Base-by-base conservation (phyloP, 2,113 vertebrate species). In the Cyprinodon tularosa region DNA sequence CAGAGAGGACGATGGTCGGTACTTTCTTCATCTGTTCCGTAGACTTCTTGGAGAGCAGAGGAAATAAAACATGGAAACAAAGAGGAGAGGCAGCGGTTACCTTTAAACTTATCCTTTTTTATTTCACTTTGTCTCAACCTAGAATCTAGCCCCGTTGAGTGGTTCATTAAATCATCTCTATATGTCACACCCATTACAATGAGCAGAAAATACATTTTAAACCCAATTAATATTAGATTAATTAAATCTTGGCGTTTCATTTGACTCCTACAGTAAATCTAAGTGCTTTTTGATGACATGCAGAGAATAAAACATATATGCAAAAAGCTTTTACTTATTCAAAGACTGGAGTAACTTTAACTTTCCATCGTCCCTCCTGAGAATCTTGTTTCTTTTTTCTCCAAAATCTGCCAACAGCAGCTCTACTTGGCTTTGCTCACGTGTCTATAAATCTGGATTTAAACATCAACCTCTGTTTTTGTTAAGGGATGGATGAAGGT, bases 21-120 rank as follows among this genome's bases (percentile, higher is more conserved):
- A 99, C 96, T 84, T 99, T 99, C 94, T 99, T 99, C 98, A 99
- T 98, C 90, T 99, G 97, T 94, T 99, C 98, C 48, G 98, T 97
- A 82, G 98, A 98, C 95, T 99, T 99, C 98, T 99, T 88, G 92
- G 92, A 94, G 66, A 4, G 68, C 80, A n/a, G 66, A 68, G 22
- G 71, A 71, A 75, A 48, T 0, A 22, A 62, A 59, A 75, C 48
- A 65, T 8, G 22, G 73, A 68, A 39, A 70, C 12, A 64, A 50
- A 48, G 37, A 72, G 11, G 72, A 38, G 9, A 78, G 47, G 81
- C 63, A 74, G 47, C 66, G 40, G n/a, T 84, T 36, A 88, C 63
- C 68, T 78, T 66, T 63, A 4, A 66, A 66, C 62, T 37, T 59
- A 29, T 29, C 1, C 47, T 2, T 47, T 6, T 5, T 53, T 20